A percentile compares a stretch with the other conserved stretches of the same genome.
Conservation (phyloP, 2,797 vertebrate species). For the Oceanodroma leucorhoa region DNA sequence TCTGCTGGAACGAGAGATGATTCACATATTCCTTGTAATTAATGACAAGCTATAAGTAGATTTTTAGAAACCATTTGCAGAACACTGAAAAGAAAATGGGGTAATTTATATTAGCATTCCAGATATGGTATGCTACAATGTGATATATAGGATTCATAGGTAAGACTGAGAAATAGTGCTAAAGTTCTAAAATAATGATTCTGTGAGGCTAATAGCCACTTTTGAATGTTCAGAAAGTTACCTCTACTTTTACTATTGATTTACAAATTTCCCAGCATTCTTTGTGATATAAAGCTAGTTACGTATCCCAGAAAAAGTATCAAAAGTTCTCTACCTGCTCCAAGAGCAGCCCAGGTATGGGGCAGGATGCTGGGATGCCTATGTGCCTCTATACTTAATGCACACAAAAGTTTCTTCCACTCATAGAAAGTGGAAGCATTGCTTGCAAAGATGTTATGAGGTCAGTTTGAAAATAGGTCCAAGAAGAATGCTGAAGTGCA, state of each 20-base stretch:
- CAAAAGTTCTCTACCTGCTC: not conserved
- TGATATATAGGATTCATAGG: not conserved
- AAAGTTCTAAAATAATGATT: not conserved
- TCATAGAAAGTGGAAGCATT: not conserved
- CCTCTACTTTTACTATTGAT: not conserved
- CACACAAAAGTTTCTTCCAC: not conserved
- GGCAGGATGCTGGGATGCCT: not conserved
- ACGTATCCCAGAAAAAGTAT: not conserved
- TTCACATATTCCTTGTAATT: not conserved
- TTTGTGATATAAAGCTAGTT: not conserved
- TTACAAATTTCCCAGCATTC: not conserved
- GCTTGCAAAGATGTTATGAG: not conserved
- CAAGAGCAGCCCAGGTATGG: not conserved
- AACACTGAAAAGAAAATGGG: conserved; percentile 5
- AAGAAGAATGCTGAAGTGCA: not conserved
- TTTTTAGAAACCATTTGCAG: conserved; percentile 23
- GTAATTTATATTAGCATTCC: conserved; percentile 15
- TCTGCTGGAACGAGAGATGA: not conserved
- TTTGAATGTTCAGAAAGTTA: not conserved
- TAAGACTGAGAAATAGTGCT: not conserved
- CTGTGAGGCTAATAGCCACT: not conserved
- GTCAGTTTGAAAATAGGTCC: not conserved
- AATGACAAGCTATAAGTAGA: not conserved
- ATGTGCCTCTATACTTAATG: not conserved
- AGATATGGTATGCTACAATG: not conserved